These are phyloP conservation scores for Petrolisthes manimaculis DNA, from an alignment of 2,888 invertebrate species.

Conservation along the genomic window DNA sequence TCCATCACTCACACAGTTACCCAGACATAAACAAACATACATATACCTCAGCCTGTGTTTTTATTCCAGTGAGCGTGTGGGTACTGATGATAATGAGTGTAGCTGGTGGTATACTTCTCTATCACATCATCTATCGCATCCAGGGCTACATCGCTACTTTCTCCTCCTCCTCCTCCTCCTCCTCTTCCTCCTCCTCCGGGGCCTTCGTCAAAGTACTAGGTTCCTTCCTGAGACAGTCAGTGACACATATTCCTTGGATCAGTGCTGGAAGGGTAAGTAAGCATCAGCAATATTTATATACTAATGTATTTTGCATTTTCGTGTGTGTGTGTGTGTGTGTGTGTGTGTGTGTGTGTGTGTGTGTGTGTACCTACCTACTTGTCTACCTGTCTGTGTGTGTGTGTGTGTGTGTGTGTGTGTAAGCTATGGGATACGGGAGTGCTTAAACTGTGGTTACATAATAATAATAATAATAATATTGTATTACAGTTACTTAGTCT, in stretches of 20 bases:
- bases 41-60: not conserved
- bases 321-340: conserved; percentile 30
- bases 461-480: too few relatives aligned
- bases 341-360: conserved; percentile 23
- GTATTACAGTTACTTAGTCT: too few relatives aligned
- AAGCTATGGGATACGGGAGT: too few relatives aligned
- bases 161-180: too few relatives aligned
- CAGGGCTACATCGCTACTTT: conserved; percentile 11
- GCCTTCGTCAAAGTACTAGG: conserved; percentile 56
- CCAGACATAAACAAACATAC: not conserved
- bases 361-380: not conserved
- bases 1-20: not conserved
- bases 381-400: conserved; percentile 1
- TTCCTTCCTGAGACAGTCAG: conserved; percentile 52
- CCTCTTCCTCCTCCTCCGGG: conserved; percentile 5
- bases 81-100: not conserved
- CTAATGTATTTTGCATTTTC: not conserved
- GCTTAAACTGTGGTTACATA: too few relatives aligned
- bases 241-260: conserved; percentile 44
- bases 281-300: not conserved
- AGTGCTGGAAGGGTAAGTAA: conserved; percentile 37
- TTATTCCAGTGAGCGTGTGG: not conserved
- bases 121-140: conserved; percentile 30
- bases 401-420: not conserved
- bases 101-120: conserved; percentile 21